Evolutionary conservation across 35 echinoderm and acorn worm genomes (phyloP), one percentile per base, ranked within the genome.

Genomic region (Diadema setosum): DNA sequence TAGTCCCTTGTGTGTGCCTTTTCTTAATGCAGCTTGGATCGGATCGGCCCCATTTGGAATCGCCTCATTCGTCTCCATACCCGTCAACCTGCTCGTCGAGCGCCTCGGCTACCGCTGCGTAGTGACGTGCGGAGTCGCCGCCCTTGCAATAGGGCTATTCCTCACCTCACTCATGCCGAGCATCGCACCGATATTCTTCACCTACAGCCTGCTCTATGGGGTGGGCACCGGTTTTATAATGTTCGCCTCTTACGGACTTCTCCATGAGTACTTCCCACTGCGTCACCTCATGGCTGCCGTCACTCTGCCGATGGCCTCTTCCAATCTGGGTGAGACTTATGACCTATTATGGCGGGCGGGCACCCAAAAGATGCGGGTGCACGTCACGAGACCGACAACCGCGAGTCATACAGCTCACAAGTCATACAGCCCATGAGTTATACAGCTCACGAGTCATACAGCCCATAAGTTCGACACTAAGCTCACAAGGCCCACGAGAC

Each of bases 41-140:
- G 94, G 94, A 42, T 91, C 94, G 8, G 84, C 92, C 25, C 90
- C 94, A 34, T 90, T 96, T 61, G 94, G 94, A 18, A 78, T 96
- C 14, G 82, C 87, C 84, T 81, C 89, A 45, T 39, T 96, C 42
- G 89, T 84, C 21, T 88, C 84, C 34, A 75, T 88, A 46, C 64
- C 89, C 14, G 91, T 90, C 0, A 92, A 88, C 55, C 37, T 85
- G 2, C 65, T 96, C 26, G 84, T 96, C 24, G 82, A 81, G 42
- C 86, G 86, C 46, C 57, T 96, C 65, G 83, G 70, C 42, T 92
- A 92, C 90, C 57, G 85, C 23, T 37, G 55, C 6, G 86, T 96
- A 48, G 84, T 80, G 34, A 46, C 84, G 20, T 23, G 84, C 29
- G 94, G 94, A 16, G 39, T 96, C 17, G 58, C 78, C 59, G 83